Evolutionary conservation across 2,113 vertebrate species (phyloP), one percentile per base, ranked within the genome.

Genomic region (Galeopterus variegatus): DNA sequence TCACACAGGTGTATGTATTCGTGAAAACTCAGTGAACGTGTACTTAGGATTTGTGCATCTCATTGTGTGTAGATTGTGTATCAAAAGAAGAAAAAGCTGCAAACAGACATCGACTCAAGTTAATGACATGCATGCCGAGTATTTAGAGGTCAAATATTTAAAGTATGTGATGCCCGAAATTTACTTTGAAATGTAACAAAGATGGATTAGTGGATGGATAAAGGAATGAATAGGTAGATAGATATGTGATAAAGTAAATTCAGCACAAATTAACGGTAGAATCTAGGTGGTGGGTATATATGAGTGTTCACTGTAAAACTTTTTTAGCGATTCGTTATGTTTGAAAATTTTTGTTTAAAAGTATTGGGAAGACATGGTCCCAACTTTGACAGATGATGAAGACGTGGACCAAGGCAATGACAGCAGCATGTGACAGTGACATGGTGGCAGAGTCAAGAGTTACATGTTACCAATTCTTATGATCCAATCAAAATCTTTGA

Each of bases 271-370:
- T 64, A 50, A 33, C 3, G 14, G 60, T 58, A 52, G 36, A 41
- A 48, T 31, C 18, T 52, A 48, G 52, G 41, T 23, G 5, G 13
- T 6, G 33, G 60, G 41, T 41, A 41, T 31, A 19, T 31, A 2
- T 65, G 33, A n/a, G 18, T 5, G 31, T 7, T 87, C 58, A 14
- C 69, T n/a, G 15, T 11, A 12, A 75, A 81, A 65, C 18, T 26
- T 58, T 60, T 69, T 65, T 64, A 60, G 24, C 33, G 4, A 60
- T 36, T 56, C 10, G 0, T 41, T 70, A 31, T 23, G 41, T 60
- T 72, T 89, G 54, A 56, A 70, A 21, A 15, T 72, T 72, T 73
- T 89, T 56, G 52, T 72, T 88, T 72, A 56, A 83, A 96, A 48
- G 23, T 85, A 3, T 36, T 54, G 31, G 64, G 64, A 41, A 41